Evolutionary conservation across 2,113 vertebrate genomes (phyloP), one percentile per base, ranked within the genome.

Genomic region (Aplodontia rufa): DNA sequence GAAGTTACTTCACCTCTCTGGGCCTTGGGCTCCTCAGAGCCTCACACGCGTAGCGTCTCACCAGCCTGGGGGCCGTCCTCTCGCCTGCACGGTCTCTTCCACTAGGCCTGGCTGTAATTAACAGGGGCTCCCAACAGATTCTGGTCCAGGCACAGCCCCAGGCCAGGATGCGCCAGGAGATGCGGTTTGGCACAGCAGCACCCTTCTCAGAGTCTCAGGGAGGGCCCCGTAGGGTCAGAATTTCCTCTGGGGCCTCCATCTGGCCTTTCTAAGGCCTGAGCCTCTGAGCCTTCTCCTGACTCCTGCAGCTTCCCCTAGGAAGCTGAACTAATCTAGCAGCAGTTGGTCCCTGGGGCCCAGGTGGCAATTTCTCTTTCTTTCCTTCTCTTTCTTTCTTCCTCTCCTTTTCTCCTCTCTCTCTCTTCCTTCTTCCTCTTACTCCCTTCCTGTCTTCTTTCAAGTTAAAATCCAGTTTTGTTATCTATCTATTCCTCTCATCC

Each of bases 101-200:
- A 5, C 4, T 8, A 6, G 37, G 60, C 49, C 60, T 86, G 82
- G 35, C 8, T 17, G 28, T 35, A 4, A 22, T 60, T 13, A 20
- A 35, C 62, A 32, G 49, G 45, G 51, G 12, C n/a, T 78, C 83
- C 78, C 8, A 8, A 37, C 14, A 51, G 68, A 16, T 60, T 42
- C 30, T 6, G 1, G 58, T 6, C 47, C n/a, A 78, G 64, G 28
- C 66, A 24, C 2, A 3, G 60, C 60, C 8, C 32, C 30, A 19
- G 45, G 32, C 60, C 40, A 0, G 1, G 64, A 3, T n/a, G 42
- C 5, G 0, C 10, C 0, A 9, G 7, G 3, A 49, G 60, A 28
- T 11, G 17, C 3, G 53, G 66, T 22, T 42, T 3, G 28, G 45
- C 37, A 45, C 87, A 53, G 58, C 5, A 47, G 66, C 13, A 1